These are phyloP conservation scores for Phaethon lepturus DNA, from an alignment of 2,113 vertebrate species.

Conservation along the genomic window DNA sequence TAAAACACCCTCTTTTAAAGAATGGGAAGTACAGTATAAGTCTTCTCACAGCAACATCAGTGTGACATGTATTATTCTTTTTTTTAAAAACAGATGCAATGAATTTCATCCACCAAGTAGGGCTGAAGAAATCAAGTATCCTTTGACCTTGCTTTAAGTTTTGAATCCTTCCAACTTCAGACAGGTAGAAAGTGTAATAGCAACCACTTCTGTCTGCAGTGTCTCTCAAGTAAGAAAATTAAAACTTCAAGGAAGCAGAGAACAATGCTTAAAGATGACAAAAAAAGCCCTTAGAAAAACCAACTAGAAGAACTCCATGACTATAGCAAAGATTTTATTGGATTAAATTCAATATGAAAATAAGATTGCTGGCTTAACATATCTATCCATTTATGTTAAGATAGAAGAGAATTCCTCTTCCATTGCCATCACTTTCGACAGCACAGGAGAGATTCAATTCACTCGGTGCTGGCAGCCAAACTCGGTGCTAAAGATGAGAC, in stretches of 20 bases:
- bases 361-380: constrained; percentile 9
- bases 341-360: constrained; percentile 23
- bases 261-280: background rate
- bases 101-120: background rate
- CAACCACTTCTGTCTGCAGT: background rate
- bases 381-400: background rate
- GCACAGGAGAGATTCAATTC: background rate
- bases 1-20: background rate
- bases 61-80: no score
- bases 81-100: background rate
- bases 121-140: background rate
- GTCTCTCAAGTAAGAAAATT: background rate
- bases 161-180: background rate
- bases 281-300: background rate
- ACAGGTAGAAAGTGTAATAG: background rate
- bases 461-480: background rate
- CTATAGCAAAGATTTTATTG: constrained; percentile 1
- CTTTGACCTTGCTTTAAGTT: background rate
- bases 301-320: background rate
- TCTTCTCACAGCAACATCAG: background rate
- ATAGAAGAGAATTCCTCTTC: background rate
- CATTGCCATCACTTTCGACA: background rate
- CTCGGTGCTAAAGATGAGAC: background rate
- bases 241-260: background rate
- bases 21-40: background rate